A percentile compares a stretch with the other conserved stretches of the same genome.
Conservation (phyloP, 2,113 vertebrate species). For the Halichoerus grypus region DNA sequence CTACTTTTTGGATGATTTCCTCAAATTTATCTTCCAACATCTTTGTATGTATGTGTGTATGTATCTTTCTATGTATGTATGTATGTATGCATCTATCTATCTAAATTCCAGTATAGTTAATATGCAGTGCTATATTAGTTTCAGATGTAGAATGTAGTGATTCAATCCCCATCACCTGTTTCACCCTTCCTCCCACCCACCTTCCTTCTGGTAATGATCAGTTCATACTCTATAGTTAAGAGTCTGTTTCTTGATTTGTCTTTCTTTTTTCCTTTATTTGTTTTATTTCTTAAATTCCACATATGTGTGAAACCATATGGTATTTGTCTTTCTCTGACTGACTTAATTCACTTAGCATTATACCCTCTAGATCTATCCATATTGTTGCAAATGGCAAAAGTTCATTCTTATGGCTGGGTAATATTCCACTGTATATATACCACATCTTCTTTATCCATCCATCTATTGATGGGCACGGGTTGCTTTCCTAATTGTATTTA, state of each 20-base stretch:
- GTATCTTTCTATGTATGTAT: neutral
- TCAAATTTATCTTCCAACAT: neutral
- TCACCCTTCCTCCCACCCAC: neutral
- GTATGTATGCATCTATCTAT: neutral
- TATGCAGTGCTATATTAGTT: neutral
- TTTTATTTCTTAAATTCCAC: neutral
- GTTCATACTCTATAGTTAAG: neutral
- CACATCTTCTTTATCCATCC: neutral
- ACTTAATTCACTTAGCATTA: neutral
- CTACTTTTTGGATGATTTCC: neutral
- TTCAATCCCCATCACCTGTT: neutral
- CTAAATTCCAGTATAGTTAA: neutral
- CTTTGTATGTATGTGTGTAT: neutral
- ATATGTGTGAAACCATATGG: neutral
- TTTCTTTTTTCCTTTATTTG: neutral
- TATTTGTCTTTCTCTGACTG: neutral
- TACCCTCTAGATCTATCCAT: neutral
- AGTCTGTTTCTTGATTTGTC: neutral
- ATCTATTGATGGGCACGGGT: neutral
- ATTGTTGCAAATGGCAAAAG: neutral
- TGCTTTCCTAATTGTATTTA: neutral
- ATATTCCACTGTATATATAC: neutral
- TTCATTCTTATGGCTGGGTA: neutral
- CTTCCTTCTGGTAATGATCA: neutral
- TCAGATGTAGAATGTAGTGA: neutral